These are phyloP conservation scores for Capitella teleta DNA, from an alignment of 1,140 invertebrate species.

Conservation along the genomic window DNA sequence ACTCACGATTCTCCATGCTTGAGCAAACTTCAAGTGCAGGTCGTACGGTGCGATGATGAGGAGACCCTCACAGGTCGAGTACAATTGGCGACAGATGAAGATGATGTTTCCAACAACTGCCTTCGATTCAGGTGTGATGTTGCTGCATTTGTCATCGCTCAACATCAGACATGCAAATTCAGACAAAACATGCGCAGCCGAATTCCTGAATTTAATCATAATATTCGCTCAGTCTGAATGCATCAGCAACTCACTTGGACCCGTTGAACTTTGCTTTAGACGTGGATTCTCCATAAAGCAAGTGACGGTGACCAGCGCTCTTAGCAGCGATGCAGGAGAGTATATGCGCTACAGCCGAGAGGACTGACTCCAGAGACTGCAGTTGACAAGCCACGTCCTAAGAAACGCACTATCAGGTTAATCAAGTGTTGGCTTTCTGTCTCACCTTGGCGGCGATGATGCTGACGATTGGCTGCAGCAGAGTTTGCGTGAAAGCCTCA, in stretches of 20 bases:
- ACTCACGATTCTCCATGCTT: conserved; percentile 22
- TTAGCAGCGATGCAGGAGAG: too few species aligned
- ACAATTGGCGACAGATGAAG: conserved; percentile 37
- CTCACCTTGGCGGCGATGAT: too few species aligned
- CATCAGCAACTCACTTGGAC: too few species aligned
- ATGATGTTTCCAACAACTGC: conserved; percentile 32
- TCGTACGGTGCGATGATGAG: conserved; percentile 31
- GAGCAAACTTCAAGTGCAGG: conserved; percentile 26
- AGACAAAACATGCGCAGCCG: conserved; percentile 32
- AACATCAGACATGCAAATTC: conserved; percentile 36
- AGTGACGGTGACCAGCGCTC: too few species aligned
- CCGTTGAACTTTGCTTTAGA: too few species aligned
- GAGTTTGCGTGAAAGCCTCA: conserved; percentile 33
- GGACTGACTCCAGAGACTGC: conserved; percentile 8
- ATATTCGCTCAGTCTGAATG: too few species aligned
- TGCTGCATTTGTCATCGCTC: conserved; percentile 18
- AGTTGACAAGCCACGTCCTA: too few species aligned
- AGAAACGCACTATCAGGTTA: too few species aligned
- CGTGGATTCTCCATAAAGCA: too few species aligned
- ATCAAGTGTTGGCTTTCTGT: too few species aligned
- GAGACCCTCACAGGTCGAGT: conserved; percentile 37
- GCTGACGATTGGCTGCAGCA: conserved; percentile 33
- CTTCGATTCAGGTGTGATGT: conserved; percentile 19
- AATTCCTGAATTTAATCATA: conserved; percentile 23
- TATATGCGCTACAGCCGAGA: too few species aligned